A percentile compares a stretch with the other conserved stretches of the same genome.
phyloP scores from a whole-genome alignment of 2,113 vertebrate species.

The Peromyscus leucopus region DNA sequence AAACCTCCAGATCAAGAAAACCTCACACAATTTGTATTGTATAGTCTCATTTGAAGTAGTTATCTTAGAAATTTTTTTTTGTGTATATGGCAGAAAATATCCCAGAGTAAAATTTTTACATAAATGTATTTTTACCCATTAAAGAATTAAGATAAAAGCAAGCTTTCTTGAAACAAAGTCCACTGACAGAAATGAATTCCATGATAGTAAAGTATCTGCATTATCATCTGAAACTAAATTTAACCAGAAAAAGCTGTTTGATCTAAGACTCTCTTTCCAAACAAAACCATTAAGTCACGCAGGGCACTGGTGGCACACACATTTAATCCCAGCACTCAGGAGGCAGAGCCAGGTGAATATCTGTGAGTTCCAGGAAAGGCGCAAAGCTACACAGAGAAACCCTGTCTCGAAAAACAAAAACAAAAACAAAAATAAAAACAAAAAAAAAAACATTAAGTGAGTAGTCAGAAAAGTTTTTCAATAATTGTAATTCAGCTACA shows the following conservation, averaged over 20 bases:
- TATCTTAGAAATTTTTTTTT: background rate
- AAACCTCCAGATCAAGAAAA: conserved; percentile 30
- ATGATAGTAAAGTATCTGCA: conserved; percentile 8
- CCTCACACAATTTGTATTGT: background rate
- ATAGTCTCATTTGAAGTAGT: background rate
- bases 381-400: too few relatives aligned
- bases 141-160: conserved; percentile 53
- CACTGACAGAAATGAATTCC: background rate
- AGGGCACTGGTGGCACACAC: too few relatives aligned
- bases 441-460: background rate
- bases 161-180: conserved; percentile 35
- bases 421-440: too few relatives aligned
- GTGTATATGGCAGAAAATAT: conserved; percentile 16
- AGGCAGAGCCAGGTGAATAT: too few relatives aligned
- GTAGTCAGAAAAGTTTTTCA: conserved; percentile 27
- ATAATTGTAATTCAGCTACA: conserved; percentile 40
- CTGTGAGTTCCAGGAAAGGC: too few relatives aligned
- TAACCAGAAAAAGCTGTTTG: conserved; percentile 11
- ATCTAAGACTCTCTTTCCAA: conserved; percentile 51
- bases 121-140: conserved; percentile 36
- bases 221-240: conserved; percentile 44
- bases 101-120: conserved; percentile 50
- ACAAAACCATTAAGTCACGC: background rate
- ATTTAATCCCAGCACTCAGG: too few relatives aligned
- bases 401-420: too few relatives aligned